These are phyloP conservation scores for Pristionchus maxplancki DNA, from an alignment of 2,888 invertebrate genomes.

Conservation along the genomic window DNA sequence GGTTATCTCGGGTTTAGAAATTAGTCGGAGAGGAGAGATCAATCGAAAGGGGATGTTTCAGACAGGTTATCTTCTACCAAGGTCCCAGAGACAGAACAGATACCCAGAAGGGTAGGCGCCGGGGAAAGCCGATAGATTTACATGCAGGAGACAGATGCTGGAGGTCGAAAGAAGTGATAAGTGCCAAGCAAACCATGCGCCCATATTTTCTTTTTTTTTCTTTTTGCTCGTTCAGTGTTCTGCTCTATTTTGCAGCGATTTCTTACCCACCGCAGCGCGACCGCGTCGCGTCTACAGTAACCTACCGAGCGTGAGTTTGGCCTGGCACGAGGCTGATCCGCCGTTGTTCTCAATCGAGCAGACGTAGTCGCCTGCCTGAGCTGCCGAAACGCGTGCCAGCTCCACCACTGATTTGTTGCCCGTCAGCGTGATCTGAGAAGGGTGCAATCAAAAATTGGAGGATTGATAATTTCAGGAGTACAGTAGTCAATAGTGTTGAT, in stretches of 20 bases:
- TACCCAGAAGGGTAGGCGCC: not conserved
- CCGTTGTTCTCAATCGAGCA: slow-evolving; percentile 71
- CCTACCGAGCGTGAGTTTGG: slow-evolving; percentile 73
- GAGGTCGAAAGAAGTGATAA: not conserved
- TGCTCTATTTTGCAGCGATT: slow-evolving; percentile 33
- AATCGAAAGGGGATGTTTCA: not conserved
- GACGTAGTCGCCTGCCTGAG: slow-evolving; percentile 74
- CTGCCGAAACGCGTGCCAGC: slow-evolving; percentile 69
- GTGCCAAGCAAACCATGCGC: slow-evolving; percentile 16
- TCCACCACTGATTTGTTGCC: slow-evolving; percentile 73
- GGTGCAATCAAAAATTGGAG: not conserved
- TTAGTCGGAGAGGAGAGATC: not conserved
- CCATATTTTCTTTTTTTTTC: too few species aligned
- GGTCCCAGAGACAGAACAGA: slow-evolving; percentile 1
- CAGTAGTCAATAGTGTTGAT: not conserved
- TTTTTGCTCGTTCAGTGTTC: slow-evolving; percentile 43
- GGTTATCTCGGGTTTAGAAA: slow-evolving; percentile 3
- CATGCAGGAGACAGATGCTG: not conserved
- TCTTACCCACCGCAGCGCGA: slow-evolving; percentile 12
- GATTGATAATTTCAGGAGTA: too few species aligned
- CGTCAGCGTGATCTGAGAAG: slow-evolving; percentile 70
- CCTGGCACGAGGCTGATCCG: slow-evolving; percentile 74
- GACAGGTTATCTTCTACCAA: not conserved
- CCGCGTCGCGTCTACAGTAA: slow-evolving; percentile 26
- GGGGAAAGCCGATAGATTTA: not conserved